Conservation (phyloP, 2,888 invertebrate genomes). For the Hydraecia micacea region DNA sequence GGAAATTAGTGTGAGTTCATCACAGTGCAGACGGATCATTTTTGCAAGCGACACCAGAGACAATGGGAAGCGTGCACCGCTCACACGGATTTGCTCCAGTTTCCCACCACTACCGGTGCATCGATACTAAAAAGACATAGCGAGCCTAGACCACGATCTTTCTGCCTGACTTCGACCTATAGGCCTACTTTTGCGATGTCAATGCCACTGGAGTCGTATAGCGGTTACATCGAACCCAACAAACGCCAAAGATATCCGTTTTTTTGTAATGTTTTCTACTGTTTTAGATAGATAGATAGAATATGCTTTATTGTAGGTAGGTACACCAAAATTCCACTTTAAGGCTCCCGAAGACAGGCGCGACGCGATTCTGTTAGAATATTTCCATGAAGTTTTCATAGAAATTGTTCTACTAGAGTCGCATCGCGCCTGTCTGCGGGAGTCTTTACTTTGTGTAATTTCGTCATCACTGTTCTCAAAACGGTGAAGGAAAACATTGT, state of each 20-base stretch:
- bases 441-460: neutral
- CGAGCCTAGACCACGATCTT: slow-evolving; percentile 43
- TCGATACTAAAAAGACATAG: slow-evolving; percentile 35
- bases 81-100: slow-evolving; percentile 63
- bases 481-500: neutral
- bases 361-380: no score
- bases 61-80: slow-evolving; percentile 52
- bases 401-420: no score
- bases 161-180: slow-evolving; percentile 47
- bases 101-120: slow-evolving; percentile 38
- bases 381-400: no score
- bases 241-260: neutral
- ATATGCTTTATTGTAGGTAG: neutral
- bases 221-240: slow-evolving; percentile 16
- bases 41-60: slow-evolving; percentile 34
- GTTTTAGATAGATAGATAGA: neutral
- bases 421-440: no score
- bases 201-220: slow-evolving; percentile 39
- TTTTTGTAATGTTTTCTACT: neutral
- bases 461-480: neutral
- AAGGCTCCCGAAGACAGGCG: no score
- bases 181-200: slow-evolving; percentile 52
- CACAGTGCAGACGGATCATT: slow-evolving; percentile 21
- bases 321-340: neutral
- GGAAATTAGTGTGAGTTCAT: slow-evolving; percentile 1